Conservation (phyloP, 30 jellyfish, hydroid and myxozoan genomes). For the Rhopilema esculentum region DNA sequence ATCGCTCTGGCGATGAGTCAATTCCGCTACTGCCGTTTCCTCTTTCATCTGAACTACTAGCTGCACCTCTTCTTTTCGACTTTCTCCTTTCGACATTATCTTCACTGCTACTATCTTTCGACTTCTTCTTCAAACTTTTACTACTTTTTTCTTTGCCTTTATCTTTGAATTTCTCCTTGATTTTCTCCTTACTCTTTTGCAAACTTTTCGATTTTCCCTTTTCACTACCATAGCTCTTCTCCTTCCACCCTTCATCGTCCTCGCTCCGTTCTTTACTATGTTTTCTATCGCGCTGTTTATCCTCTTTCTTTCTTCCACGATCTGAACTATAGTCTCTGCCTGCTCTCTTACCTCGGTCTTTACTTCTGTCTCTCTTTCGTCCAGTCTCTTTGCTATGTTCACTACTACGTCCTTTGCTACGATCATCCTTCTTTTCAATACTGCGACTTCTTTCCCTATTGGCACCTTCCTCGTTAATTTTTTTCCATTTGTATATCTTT, state of each 20-base stretch:
- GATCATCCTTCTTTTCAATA: background rate
- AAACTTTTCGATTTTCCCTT: conserved; percentile 8
- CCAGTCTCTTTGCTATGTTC: conserved; percentile 13
- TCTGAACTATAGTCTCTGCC: conserved; percentile 3
- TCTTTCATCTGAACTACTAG: conserved; percentile 1
- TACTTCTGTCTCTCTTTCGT: background rate
- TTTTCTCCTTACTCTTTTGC: conserved; percentile 6
- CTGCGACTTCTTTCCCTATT: background rate
- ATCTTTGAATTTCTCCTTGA: conserved; percentile 10
- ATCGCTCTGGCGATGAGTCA: background rate
- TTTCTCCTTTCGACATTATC: background rate
- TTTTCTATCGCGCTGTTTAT: background rate
- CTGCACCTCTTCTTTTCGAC: background rate
- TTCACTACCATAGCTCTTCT: background rate
- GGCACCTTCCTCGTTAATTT: conserved; percentile 1
- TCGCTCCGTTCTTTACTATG: conserved; percentile 23
- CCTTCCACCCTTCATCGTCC: background rate
- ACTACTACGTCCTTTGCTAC: conserved; percentile 21
- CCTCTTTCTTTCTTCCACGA: conserved; percentile 30
- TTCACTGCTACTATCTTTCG: conserved; percentile 6
- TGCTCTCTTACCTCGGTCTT: conserved; percentile 13
- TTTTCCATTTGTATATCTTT: conserved; percentile 6
- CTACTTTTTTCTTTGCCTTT: background rate
- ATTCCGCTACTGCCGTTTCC: conserved; percentile 4
- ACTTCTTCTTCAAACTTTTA: background rate